Conservation (phyloP, 1,140 invertebrate genomes). For the Trichonephila clavata region DNA sequence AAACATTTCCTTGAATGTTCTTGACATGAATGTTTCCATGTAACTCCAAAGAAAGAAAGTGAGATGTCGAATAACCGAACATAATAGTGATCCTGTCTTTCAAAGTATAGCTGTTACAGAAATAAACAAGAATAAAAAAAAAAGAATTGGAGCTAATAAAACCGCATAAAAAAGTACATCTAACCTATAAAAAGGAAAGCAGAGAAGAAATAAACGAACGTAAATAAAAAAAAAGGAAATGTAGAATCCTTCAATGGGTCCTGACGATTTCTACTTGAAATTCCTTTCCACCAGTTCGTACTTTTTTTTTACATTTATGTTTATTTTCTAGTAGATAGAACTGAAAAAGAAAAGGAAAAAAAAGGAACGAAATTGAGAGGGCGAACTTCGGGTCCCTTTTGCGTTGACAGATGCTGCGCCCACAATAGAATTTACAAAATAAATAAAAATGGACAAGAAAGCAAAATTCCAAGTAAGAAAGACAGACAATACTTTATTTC, state of each 20-base stretch:
- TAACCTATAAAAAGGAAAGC: background rate
- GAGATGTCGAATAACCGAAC: background rate
- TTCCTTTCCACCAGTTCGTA: slow-evolving; percentile 10
- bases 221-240: slow-evolving; percentile 5
- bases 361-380: slow-evolving; percentile 56
- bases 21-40: background rate
- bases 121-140: background rate
- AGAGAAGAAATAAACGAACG: background rate
- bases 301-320: background rate
- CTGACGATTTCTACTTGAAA: slow-evolving; percentile 41
- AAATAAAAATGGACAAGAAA: slow-evolving; percentile 55
- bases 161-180: slow-evolving; percentile 27
- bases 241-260: background rate
- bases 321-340: background rate
- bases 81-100: slow-evolving; percentile 12
- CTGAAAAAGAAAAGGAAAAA: background rate
- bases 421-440: slow-evolving; percentile 55
- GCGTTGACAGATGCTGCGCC: slow-evolving; percentile 50
- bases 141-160: background rate
- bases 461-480: background rate
- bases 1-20: too few relatives aligned
- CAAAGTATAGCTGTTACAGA: background rate
- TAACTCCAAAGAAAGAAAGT: background rate
- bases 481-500: slow-evolving; percentile 5
- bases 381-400: slow-evolving; percentile 27